A percentile compares a stretch with the other conserved stretches of the same genome.
Conservation (phyloP, 1,140 invertebrate species). For the Leguminivora glycinivorella region DNA sequence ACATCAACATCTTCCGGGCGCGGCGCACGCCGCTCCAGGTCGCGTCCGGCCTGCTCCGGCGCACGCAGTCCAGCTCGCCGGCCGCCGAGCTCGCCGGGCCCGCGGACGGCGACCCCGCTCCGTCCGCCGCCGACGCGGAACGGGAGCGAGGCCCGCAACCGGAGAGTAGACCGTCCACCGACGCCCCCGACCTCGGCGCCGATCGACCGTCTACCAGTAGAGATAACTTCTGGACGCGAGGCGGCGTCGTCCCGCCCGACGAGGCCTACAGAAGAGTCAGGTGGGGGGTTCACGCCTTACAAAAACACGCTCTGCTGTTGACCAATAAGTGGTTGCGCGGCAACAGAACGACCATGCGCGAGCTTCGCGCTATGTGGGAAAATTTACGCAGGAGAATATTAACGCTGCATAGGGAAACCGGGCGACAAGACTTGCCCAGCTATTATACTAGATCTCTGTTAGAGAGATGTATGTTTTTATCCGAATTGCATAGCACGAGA, state of each 20-base stretch:
- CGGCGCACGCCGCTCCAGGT: slow-evolving; percentile 62
- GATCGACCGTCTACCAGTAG: slow-evolving; percentile 62
- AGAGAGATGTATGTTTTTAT: slow-evolving; percentile 68
- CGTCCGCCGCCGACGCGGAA: neutral
- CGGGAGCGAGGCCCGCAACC: neutral
- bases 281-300: slow-evolving; percentile 60
- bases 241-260: slow-evolving; percentile 47
- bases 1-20: slow-evolving; percentile 67
- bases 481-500: slow-evolving; percentile 49
- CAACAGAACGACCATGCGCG: slow-evolving; percentile 76
- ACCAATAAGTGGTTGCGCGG: slow-evolving; percentile 68
- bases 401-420: slow-evolving; percentile 75
- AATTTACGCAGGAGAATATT: slow-evolving; percentile 82
- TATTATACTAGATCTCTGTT: slow-evolving; percentile 67
- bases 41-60: neutral
- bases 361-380: slow-evolving; percentile 82
- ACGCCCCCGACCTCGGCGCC: slow-evolving; percentile 39
- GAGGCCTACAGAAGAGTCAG: slow-evolving; percentile 70
- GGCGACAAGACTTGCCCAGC: slow-evolving; percentile 57
- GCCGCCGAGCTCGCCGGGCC: neutral
- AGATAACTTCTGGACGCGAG: slow-evolving; percentile 55
- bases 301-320: slow-evolving; percentile 63
- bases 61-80: neutral
- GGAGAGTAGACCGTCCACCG: neutral
- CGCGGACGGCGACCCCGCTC: slow-evolving; percentile 33